Conservation (phyloP, 2,113 vertebrate genomes). For the Monopterus albus region DNA sequence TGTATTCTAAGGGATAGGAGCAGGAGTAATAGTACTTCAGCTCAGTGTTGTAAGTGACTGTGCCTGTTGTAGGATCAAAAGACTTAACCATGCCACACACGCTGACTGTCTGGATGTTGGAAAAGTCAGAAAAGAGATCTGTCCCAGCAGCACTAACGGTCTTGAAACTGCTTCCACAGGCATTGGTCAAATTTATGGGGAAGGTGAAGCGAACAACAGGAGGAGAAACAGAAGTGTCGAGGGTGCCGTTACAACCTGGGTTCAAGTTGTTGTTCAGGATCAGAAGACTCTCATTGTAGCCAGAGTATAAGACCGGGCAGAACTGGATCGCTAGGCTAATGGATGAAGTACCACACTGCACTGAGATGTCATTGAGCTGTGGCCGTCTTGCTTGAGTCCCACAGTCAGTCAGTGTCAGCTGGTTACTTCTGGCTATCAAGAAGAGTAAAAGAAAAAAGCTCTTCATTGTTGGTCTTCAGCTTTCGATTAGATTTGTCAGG, state of each 20-base stretch:
- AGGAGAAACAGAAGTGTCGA: constrained; percentile 65
- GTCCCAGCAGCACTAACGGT: constrained; percentile 68
- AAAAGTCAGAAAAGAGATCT: constrained; percentile 76
- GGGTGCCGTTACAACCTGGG: constrained; percentile 65
- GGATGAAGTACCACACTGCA: constrained; percentile 74
- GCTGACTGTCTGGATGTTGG: constrained; percentile 80
- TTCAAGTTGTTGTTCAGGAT: constrained; percentile 72
- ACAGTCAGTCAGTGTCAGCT: constrained; percentile 48
- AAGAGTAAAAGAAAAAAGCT: constrained; percentile 54
- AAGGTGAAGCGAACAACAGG: constrained; percentile 78
- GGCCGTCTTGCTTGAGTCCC: constrained; percentile 56
- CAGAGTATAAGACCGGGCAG: constrained; percentile 79
- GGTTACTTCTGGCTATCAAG: constrained; percentile 51
- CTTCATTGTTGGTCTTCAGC: constrained; percentile 54
- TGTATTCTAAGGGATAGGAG: constrained; percentile 79
- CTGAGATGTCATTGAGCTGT: constrained; percentile 71
- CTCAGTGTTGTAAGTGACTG: constrained; percentile 78
- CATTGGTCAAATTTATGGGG: constrained; percentile 66
- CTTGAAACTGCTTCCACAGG: constrained; percentile 65
- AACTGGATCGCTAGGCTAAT: constrained; percentile 74
- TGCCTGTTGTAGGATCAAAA: constrained; percentile 61
- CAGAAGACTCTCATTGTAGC: constrained; percentile 82
- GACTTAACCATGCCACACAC: constrained; percentile 79
- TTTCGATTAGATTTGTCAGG: background rate
- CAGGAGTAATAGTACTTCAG: constrained; percentile 84